These are phyloP conservation scores for Tetraodon nigroviridis DNA, from an alignment of 2,113 vertebrate genomes.

Conservation along the genomic window DNA sequence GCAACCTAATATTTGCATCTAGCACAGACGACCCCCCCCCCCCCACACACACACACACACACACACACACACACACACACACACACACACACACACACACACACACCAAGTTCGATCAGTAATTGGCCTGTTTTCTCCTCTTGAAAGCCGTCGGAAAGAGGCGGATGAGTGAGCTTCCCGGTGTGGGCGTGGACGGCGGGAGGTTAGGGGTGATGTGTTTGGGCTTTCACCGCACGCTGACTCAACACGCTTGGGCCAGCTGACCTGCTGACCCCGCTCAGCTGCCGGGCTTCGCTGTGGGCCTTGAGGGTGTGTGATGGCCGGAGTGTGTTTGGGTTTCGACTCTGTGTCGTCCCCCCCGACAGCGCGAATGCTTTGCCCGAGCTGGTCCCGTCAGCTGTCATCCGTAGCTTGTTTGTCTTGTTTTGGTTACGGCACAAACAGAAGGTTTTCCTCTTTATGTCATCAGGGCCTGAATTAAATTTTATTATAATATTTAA, in stretches of 20 bases:
- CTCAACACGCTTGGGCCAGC: constrained; percentile 66
- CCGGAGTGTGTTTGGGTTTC: constrained; percentile 3
- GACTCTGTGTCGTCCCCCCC: too few species aligned
- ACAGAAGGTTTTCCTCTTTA: constrained; percentile 16
- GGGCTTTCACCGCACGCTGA: constrained; percentile 64
- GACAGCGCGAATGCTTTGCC: constrained; percentile 22
- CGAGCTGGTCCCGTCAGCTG: background rate
- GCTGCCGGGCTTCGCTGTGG: constrained; percentile 41
- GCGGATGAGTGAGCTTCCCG: constrained; percentile 63
- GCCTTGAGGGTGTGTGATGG: constrained; percentile 29
- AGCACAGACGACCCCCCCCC: constrained; percentile 41
- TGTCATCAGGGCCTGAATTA: background rate
- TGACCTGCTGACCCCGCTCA: constrained; percentile 49
- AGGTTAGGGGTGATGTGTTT: constrained; percentile 68
- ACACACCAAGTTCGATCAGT: constrained; percentile 58
- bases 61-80: too few species aligned
- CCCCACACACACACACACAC: too few species aligned
- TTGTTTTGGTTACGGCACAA: constrained; percentile 23
- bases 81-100: too few species aligned
- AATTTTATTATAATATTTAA: background rate
- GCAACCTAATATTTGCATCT: constrained; percentile 70
- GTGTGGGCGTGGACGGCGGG: constrained; percentile 56
- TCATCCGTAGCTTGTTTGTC: constrained; percentile 19
- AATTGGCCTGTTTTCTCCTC: constrained; percentile 60
- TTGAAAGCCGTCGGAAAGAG: constrained; percentile 65